Conservation (phyloP, 2,113 vertebrate species). For the Miniopterus natalensis region DNA sequence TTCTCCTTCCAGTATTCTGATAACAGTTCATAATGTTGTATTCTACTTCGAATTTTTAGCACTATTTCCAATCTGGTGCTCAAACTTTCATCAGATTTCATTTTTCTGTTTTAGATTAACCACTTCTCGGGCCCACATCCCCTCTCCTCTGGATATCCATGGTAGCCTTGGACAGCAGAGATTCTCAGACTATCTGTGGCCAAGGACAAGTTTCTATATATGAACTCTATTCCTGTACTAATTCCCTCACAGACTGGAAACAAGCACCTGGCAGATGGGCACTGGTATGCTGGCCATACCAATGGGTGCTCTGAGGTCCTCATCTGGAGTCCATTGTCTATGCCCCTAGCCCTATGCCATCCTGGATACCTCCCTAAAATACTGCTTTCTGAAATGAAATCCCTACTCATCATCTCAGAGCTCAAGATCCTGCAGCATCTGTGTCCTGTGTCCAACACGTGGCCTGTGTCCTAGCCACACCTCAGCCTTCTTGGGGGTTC, state of each 20-base stretch:
- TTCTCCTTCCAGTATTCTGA: slow-evolving; percentile 1
- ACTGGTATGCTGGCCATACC: accelerated
- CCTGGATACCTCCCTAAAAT: background rate
- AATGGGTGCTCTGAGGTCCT: background rate
- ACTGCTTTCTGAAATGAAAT: background rate
- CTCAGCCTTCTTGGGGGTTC: background rate
- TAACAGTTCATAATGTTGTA: slow-evolving; percentile 21
- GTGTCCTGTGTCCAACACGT: background rate
- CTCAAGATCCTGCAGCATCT: background rate
- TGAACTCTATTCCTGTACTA: background rate
- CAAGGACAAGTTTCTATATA: background rate
- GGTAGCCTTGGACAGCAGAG: background rate
- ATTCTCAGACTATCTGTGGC: background rate
- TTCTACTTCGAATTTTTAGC: background rate
- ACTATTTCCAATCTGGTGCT: background rate
- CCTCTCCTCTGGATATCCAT: no score
- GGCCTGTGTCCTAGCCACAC: background rate
- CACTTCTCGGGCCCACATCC: background rate
- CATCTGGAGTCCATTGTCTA: background rate
- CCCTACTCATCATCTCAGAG: background rate
- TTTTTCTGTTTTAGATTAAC: background rate
- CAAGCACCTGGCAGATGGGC: background rate
- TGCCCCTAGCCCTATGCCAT: background rate
- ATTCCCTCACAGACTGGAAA: background rate
- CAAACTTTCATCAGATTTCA: background rate